Conservation (phyloP, 1,140 invertebrate species). For the Leguminivora glycinivorella region DNA sequence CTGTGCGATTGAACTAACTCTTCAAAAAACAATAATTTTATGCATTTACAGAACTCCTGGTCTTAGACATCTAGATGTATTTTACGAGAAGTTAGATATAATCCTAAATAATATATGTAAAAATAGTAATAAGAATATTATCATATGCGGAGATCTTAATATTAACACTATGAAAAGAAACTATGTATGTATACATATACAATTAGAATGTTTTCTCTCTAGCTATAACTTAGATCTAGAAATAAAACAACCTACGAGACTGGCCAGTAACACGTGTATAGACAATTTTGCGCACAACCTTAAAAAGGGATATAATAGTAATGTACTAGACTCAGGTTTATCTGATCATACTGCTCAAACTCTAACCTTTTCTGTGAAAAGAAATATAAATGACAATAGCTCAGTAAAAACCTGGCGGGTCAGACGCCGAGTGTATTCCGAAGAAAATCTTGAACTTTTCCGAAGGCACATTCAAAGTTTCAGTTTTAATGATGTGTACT, state of each 20-base stretch:
- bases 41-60: not conserved
- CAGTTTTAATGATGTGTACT: too few relatives aligned
- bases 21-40: not conserved
- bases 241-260: not conserved
- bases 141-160: not conserved
- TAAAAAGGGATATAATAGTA: not conserved
- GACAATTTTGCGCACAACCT: conserved; percentile 1
- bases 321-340: not conserved
- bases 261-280: not conserved
- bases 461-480: too few relatives aligned
- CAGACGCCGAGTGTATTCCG: not conserved
- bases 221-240: not conserved
- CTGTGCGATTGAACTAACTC: not conserved
- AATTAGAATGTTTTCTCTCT: not conserved
- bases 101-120: not conserved
- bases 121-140: not conserved
- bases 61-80: not conserved
- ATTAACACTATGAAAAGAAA: not conserved
- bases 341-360: not conserved
- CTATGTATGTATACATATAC: not conserved
- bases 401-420: not conserved
- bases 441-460: too few relatives aligned
- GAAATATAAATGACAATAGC: too few relatives aligned
- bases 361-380: not conserved
- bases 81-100: not conserved